A percentile compares a stretch with the other conserved stretches of the same genome.
Conservation (phyloP, 2,888 invertebrate genomes). For the Leucophenga maculata region DNA sequence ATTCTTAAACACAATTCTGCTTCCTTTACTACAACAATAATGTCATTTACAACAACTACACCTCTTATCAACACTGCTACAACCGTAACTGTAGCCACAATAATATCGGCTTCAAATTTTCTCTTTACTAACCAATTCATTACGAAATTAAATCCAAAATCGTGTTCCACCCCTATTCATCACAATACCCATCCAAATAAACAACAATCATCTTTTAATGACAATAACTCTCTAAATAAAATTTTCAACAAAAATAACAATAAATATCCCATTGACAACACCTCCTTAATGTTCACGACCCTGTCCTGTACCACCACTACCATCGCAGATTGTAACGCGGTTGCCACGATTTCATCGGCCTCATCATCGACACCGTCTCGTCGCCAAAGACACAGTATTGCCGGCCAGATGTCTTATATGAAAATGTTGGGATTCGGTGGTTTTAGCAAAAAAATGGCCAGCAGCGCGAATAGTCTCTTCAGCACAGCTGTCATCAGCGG, state of each 20-base stretch:
- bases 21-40: constrained; percentile 5
- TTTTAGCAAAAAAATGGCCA: constrained; percentile 78
- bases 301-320: constrained; percentile 57
- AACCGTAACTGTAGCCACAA: constrained; percentile 42
- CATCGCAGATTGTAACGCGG: constrained; percentile 69
- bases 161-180: constrained; percentile 43
- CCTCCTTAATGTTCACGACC: constrained; percentile 15
- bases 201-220: constrained; percentile 25
- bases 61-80: constrained; percentile 24
- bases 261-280: constrained; percentile 24
- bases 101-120: constrained; percentile 52
- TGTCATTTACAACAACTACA: constrained; percentile 26
- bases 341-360: constrained; percentile 66
- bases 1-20: not conserved
- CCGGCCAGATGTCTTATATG: constrained; percentile 95
- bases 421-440: constrained; percentile 87
- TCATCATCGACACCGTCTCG: constrained; percentile 75
- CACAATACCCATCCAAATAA: constrained; percentile 35
- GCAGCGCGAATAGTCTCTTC: constrained; percentile 88
- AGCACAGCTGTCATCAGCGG: constrained; percentile 97
- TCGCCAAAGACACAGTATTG: constrained; percentile 95
- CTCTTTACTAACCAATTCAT: constrained; percentile 59
- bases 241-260: constrained; percentile 40
- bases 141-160: constrained; percentile 46
- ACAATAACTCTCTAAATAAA: constrained; percentile 40